Conservation (phyloP, 92 coral and sea anemone genomes). For the Bergia sp. region DNA sequence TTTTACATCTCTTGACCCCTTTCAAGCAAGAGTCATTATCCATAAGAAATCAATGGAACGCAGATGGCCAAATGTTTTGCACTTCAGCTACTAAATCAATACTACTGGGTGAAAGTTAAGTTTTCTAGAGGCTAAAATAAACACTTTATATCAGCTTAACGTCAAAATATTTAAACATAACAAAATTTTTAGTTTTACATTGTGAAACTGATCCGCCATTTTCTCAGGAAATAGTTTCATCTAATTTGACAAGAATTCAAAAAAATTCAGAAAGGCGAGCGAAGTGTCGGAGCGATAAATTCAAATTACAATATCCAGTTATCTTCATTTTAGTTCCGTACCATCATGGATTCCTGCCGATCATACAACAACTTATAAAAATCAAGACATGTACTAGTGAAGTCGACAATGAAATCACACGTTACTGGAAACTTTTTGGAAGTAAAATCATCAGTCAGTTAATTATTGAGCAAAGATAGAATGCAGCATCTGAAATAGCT, state of each 20-base stretch:
- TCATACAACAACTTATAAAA: background rate
- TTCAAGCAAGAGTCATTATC: background rate
- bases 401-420: background rate
- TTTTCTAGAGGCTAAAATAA: background rate
- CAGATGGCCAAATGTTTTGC: background rate
- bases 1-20: background rate
- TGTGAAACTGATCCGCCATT: background rate
- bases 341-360: background rate
- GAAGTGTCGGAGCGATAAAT: background rate
- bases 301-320: background rate
- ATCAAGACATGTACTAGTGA: background rate
- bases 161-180: too few species aligned
- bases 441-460: background rate
- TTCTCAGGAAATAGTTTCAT: background rate
- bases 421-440: background rate
- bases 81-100: background rate
- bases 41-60: background rate
- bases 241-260: background rate
- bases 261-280: background rate
- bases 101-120: background rate
- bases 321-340: too few species aligned
- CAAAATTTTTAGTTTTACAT: too few species aligned
- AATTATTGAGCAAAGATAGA: background rate
- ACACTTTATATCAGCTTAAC: background rate
- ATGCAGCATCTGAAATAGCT: conserved; percentile 9